A percentile compares a stretch with the other conserved stretches of the same genome.
These are phyloP conservation scores for Coptodon rendalli DNA, from an alignment of 2,113 vertebrate species.

Conservation along the genomic window DNA sequence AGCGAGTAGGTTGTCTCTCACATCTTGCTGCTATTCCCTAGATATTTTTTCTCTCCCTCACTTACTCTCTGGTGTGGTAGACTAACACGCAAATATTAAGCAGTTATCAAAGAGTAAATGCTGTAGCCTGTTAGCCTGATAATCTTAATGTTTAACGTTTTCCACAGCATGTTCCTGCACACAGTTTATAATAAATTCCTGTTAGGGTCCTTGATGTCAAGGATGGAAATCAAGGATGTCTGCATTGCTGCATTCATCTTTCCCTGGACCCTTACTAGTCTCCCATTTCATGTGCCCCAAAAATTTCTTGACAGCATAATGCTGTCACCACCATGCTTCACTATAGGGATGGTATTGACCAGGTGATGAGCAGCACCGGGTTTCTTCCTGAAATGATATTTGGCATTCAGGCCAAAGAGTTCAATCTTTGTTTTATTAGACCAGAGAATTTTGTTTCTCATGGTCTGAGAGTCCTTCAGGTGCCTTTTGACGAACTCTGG, in stretches of 20 bases:
- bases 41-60: background rate
- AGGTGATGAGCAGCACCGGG: background rate
- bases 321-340: background rate
- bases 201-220: background rate
- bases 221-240: background rate
- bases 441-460: background rate
- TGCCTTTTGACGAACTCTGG: background rate
- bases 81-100: background rate
- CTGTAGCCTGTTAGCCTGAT: background rate
- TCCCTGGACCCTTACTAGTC: background rate
- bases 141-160: background rate
- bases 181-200: background rate
- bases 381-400: background rate
- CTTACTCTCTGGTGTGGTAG: background rate
- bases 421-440: background rate
- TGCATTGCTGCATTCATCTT: background rate
- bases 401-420: background rate
- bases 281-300: fast-evolving
- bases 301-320: background rate
- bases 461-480: background rate
- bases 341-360: background rate
- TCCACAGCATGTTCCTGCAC: background rate
- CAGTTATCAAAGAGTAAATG: background rate
- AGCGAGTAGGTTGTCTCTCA: background rate
- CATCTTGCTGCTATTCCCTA: background rate